Conservation (phyloP, 2,113 vertebrate genomes). For the Notothenia rossii region DNA sequence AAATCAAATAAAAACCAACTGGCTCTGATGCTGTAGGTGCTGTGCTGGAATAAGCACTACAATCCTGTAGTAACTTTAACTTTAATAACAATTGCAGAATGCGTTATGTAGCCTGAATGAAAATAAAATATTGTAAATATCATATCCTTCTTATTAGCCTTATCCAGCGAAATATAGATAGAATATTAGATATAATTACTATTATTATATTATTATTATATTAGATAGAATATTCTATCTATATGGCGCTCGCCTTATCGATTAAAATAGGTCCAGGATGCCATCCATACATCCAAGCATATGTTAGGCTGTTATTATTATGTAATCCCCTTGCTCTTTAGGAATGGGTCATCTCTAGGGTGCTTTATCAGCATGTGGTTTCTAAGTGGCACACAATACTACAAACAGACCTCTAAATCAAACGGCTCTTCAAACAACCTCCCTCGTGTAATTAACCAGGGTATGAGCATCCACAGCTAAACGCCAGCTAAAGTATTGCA, state of each 20-base stretch:
- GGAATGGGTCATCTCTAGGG: slow-evolving; percentile 46
- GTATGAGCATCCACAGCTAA: neutral
- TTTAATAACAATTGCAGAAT: neutral
- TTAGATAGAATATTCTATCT: no score
- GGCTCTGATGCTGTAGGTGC: neutral
- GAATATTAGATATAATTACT: no score
- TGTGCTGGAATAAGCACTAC: neutral
- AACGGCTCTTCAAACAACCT: slow-evolving; percentile 2
- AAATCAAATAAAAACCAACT: no score
- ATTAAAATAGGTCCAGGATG: slow-evolving; percentile 31
- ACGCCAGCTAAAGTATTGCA: no score
- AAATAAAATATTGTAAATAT: slow-evolving; percentile 45
- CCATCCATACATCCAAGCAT: slow-evolving; percentile 27
- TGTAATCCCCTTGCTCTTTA: slow-evolving; percentile 58
- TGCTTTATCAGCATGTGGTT: slow-evolving; percentile 47
- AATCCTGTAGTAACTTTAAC: neutral
- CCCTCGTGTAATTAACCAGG: neutral
- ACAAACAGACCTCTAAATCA: slow-evolving; percentile 25
- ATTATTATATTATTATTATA: no score
- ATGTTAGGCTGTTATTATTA: slow-evolving; percentile 50
- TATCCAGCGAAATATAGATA: neutral
- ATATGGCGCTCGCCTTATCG: slow-evolving; percentile 13
- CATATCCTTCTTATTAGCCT: slow-evolving; percentile 45
- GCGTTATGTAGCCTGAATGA: neutral
- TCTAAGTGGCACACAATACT: slow-evolving; percentile 29